Evolutionary conservation across 2,797 vertebrate species (phyloP), one percentile per base, ranked within the genome.

Genomic region (Acipenser oxyrinchus): DNA sequence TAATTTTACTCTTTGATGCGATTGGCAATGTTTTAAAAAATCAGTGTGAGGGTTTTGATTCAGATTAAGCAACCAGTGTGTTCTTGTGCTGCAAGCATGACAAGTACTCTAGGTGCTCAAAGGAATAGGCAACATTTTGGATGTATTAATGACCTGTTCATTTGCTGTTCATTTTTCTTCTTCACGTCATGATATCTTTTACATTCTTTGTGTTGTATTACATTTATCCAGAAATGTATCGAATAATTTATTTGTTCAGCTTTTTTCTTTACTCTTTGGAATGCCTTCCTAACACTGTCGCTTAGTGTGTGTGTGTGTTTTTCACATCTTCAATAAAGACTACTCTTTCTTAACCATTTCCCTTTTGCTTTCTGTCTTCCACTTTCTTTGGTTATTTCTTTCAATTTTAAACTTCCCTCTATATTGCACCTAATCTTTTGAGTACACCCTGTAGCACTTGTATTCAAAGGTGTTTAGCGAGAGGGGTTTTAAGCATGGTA

Each of bases 261-360:
- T 57, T 55, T 49, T 74, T 68, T 51, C 53, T 7, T 70, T 66
- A 60, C 62, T 52, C 2, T 62, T 12, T 51, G 58, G 55, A 37
- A 66, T 59, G 65, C 55, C 55, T 63, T 64, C 66, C 63, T 75
- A 49, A 59, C 61, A 59, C 23, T 77, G 60, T 78, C 64, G 74
- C 68, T 69, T 59, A 68, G 65, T 57, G 49, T 70, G 18, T 77
- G 79, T 37, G 37, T 37, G 4, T 37, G 4, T 37, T 79, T 78
- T 76, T 15, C 18, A 76, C 62, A 71, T 79, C 66, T 70, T 65
- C 52, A 89, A 88, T 89, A 87, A 89, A 91, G 79, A 76, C 68
- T 6, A 73, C 74, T 71, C 80, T 80, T 79, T 78, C 74, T 60
- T 76, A 67, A 76, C 74, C 64, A 76, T 74, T 51, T 68, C 72